Percentiles rank a stretch among this genome's conserved stretches.
Conservation (phyloP, 1,140 invertebrate species). For the Anastrepha obliqua region DNA sequence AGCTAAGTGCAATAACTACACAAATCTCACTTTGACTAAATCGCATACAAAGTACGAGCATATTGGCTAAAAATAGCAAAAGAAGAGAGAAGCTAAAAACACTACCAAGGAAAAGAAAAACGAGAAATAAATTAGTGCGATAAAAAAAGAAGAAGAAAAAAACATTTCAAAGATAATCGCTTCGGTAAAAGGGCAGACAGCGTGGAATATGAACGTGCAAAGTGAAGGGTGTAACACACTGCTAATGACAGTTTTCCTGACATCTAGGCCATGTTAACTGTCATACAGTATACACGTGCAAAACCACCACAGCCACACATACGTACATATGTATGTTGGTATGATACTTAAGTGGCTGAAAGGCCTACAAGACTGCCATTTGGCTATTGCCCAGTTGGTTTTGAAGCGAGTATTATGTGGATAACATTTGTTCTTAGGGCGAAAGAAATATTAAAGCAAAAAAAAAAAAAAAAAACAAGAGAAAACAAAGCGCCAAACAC, state of each 20-base stretch:
- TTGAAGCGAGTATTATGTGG: background rate
- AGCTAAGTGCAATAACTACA: constrained; percentile 49
- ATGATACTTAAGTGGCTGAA: background rate
- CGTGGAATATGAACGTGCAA: constrained; percentile 43
- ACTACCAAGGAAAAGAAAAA: constrained; percentile 28
- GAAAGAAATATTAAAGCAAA: background rate
- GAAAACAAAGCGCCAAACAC: background rate
- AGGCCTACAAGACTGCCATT: background rate
- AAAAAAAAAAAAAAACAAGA: background rate
- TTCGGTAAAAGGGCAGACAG: constrained; percentile 42
- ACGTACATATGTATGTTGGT: background rate
- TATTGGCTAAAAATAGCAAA: background rate
- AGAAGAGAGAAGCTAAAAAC: background rate
- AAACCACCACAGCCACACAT: background rate
- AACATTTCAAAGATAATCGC: constrained; percentile 14
- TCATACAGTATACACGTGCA: constrained; percentile 18
- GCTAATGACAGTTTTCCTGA: constrained; percentile 42
- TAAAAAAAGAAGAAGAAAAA: constrained; percentile 13
- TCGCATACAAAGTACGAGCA: background rate
- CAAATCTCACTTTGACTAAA: constrained; percentile 8
- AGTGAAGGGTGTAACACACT: constrained; percentile 49
- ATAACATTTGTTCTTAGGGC: background rate
- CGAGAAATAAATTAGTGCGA: constrained; percentile 11
- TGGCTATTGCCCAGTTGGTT: background rate
- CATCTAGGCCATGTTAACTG: constrained; percentile 52